These are phyloP conservation scores for Campodea augens DNA, from an alignment of 1,140 invertebrate species.

Conservation along the genomic window DNA sequence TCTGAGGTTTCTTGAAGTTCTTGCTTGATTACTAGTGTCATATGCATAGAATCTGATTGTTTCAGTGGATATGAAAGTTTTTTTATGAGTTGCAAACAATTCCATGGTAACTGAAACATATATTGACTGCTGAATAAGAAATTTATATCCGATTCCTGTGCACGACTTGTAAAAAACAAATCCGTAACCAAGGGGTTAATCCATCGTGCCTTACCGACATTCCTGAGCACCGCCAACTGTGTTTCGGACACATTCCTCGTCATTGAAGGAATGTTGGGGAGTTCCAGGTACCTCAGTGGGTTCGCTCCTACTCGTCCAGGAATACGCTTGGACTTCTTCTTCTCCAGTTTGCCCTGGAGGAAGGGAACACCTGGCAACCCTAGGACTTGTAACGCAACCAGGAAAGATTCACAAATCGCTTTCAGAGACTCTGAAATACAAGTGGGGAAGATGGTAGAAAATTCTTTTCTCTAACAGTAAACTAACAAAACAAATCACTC, in stretches of 20 bases:
- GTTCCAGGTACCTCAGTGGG: constrained; percentile 27
- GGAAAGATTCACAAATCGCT: constrained; percentile 68
- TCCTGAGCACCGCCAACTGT: constrained; percentile 37
- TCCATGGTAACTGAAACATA: no score
- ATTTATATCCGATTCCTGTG: no score
- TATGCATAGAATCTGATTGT: no score
- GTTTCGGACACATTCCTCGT: constrained; percentile 43
- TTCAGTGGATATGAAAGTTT: no score
- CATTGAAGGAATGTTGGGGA: constrained; percentile 32
- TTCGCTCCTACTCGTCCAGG: constrained; percentile 27
- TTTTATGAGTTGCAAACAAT: no score
- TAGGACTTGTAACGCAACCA: constrained; percentile 53
- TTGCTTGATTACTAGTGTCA: no score
- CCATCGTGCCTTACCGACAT: constrained; percentile 29
- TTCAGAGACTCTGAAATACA: constrained; percentile 57
- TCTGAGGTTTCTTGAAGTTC: no score
- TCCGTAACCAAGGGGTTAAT: no score
- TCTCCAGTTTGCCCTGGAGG: constrained; percentile 39
- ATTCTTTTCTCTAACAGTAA: no score
- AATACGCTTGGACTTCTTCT: constrained; percentile 47
- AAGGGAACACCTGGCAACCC: constrained; percentile 20
- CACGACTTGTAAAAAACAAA: no score
- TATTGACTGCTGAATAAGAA: no score
- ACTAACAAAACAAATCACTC: no score
- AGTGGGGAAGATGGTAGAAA: constrained; percentile 6